phyloP scores from a whole-genome alignment of 2,888 invertebrate genomes.

The Philaethria dido region DNA sequence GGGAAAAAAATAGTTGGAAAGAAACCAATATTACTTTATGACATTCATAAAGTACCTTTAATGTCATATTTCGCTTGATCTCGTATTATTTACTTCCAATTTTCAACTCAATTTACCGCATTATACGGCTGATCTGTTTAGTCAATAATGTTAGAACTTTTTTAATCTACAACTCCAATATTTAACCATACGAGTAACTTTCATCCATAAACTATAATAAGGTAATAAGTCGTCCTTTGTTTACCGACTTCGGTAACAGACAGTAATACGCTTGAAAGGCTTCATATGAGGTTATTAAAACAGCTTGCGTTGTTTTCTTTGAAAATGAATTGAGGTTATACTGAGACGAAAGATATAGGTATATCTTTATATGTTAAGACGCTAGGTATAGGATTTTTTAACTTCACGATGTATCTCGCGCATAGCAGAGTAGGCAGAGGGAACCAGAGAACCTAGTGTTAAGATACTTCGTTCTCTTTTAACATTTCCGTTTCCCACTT shows the following conservation, averaged over 20 bases:
- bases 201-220: constrained; percentile 24
- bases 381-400: too few species aligned
- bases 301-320: constrained; percentile 5
- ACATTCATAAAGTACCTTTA: not conserved
- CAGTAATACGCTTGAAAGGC: constrained; percentile 16
- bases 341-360: too few species aligned
- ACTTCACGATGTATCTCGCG: too few species aligned
- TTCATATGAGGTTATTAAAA: constrained; percentile 13
- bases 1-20: too few species aligned
- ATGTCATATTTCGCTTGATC: not conserved
- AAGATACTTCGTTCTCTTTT: too few species aligned
- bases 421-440: too few species aligned
- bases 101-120: constrained; percentile 29
- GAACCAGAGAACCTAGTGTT: too few species aligned
- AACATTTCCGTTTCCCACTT: too few species aligned
- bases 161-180: constrained; percentile 39
- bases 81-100: constrained; percentile 8
- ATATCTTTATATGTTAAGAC: too few species aligned
- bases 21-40: not conserved
- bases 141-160: constrained; percentile 38
- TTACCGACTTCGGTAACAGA: constrained; percentile 29
- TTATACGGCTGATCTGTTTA: constrained; percentile 14
- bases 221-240: constrained; percentile 28
- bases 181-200: constrained; percentile 34
- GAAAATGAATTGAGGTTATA: too few species aligned